A percentile compares a stretch with the other conserved stretches of the same genome.
phyloP scores from a whole-genome alignment of 2,888 invertebrate species.

The Tipula vernalis region DNA sequence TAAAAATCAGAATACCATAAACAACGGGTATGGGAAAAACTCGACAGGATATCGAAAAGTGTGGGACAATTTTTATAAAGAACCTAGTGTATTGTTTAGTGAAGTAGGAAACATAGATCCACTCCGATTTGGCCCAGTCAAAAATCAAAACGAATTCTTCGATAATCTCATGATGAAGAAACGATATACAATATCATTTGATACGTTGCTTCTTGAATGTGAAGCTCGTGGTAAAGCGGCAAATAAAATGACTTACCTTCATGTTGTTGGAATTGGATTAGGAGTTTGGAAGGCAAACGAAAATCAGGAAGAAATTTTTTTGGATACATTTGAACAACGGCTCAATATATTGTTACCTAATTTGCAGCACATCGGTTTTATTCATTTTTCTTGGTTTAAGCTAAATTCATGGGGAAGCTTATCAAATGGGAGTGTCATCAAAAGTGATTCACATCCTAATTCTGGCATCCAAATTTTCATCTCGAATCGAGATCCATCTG shows the following conservation, averaged over 20 bases:
- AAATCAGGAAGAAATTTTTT: constrained; percentile 49
- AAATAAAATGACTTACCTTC: constrained; percentile 44
- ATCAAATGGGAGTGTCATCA: constrained; percentile 33
- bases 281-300: constrained; percentile 51
- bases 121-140: constrained; percentile 24
- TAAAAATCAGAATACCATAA: constrained; percentile 37
- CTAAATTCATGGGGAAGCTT: constrained; percentile 37
- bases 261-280: constrained; percentile 53
- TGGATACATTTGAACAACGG: constrained; percentile 49
- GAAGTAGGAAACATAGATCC: constrained; percentile 13
- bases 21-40: constrained; percentile 36
- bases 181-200: constrained; percentile 43
- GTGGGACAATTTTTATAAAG: constrained; percentile 26
- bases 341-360: constrained; percentile 38
- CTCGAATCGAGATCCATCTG: constrained; percentile 44
- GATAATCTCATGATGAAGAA: constrained; percentile 31
- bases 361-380: constrained; percentile 43
- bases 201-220: constrained; percentile 50
- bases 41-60: constrained; percentile 17
- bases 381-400: constrained; percentile 53
- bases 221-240: constrained; percentile 40
- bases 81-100: constrained; percentile 15
- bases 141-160: constrained; percentile 25
- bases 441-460: constrained; percentile 24
- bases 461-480: constrained; percentile 38